Conservation (phyloP, 2,797 vertebrate genomes). For the Craterocephalus amniculus region DNA sequence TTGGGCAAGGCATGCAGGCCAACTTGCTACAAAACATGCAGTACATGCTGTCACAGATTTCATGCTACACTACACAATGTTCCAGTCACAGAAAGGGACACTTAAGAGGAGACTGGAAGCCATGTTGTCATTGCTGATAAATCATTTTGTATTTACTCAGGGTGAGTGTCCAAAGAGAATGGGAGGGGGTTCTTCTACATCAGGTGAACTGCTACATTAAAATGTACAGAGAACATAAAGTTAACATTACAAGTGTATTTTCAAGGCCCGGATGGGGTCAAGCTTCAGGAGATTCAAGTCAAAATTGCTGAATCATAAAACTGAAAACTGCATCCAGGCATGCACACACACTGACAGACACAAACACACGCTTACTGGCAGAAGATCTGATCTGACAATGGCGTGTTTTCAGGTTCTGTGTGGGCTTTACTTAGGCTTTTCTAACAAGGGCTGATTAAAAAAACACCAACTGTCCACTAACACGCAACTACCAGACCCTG, state of each 20-base stretch:
- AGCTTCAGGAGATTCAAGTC: conserved; percentile 20
- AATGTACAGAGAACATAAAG: conserved; percentile 27
- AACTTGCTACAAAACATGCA: conserved; percentile 2
- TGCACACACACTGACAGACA: neutral
- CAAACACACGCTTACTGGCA: neutral
- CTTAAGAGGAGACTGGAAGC: conserved; percentile 51
- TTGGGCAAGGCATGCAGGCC: neutral
- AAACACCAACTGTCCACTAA: neutral
- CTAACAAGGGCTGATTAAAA: neutral
- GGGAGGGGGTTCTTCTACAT: neutral
- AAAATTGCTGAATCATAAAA: conserved; percentile 2
- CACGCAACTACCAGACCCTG: neutral
- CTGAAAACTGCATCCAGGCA: neutral
- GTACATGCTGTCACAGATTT: conserved; percentile 9
- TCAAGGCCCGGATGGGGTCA: conserved; percentile 20
- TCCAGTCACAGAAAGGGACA: conserved; percentile 44
- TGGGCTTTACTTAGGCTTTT: neutral
- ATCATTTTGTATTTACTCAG: conserved; percentile 41
- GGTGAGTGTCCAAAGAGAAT: conserved; percentile 10
- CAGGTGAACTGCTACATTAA: conserved; percentile 16
- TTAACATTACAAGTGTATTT: conserved; percentile 6
- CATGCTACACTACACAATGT: conserved; percentile 52
- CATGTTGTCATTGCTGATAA: conserved; percentile 56
- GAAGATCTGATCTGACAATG: conserved; percentile 4
- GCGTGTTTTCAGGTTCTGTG: neutral